A percentile compares a stretch with the other conserved stretches of the same genome.
These are phyloP conservation scores for Gymnarchus niloticus DNA, from an alignment of 2,113 vertebrate genomes.

Conservation along the genomic window DNA sequence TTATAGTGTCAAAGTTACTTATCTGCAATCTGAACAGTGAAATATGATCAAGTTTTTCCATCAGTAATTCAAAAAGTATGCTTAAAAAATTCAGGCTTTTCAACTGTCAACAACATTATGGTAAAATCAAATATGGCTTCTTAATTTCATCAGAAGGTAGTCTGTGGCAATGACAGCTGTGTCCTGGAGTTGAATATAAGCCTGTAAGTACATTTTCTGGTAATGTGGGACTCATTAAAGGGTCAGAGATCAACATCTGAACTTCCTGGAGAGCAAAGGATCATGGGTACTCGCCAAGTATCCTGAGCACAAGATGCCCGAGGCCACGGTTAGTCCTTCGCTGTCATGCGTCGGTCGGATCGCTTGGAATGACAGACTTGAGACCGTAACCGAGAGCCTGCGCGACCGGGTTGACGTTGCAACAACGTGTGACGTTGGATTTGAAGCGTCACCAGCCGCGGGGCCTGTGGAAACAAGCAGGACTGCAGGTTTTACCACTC, in stretches of 20 bases:
- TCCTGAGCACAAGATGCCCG: too few relatives aligned
- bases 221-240: neutral
- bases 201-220: neutral
- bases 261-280: neutral
- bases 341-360: neutral
- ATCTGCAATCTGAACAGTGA: neutral
- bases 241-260: neutral
- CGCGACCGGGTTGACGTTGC: neutral
- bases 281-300: neutral
- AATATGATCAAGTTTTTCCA: neutral
- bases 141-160: neutral
- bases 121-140: too few relatives aligned
- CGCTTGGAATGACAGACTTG: neutral
- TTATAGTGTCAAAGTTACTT: neutral
- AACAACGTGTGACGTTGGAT: neutral
- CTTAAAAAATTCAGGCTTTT: neutral
- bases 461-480: neutral
- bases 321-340: too few relatives aligned
- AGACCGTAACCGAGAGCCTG: neutral
- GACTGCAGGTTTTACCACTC: neutral
- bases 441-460: neutral
- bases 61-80: neutral
- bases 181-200: neutral
- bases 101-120: neutral
- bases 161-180: neutral